Base-by-base conservation (phyloP, 2,797 vertebrate genomes). In the Sebastes alutus region DNA sequence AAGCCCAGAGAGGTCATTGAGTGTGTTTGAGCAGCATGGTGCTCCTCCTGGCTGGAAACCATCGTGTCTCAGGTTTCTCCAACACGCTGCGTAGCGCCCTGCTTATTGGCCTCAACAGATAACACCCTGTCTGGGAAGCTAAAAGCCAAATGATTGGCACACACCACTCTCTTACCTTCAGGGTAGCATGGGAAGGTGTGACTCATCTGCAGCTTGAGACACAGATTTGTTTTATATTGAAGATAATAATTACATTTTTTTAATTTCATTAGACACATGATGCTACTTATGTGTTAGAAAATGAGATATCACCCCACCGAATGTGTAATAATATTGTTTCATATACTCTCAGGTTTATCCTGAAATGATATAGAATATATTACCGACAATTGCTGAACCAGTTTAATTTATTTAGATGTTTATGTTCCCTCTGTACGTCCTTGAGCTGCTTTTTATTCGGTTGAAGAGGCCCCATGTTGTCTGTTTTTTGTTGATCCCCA, bases 31-130 rank as follows among this genome's bases (percentile, higher is more conserved):
- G 61, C 59, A 38, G 83, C 70, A 66, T 35, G 42, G 71, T 69
- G 72, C 80, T 72, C 81, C 80, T 85, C 74, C 72, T 72, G 77
- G 85, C 72, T 49, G 16, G 14, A 69, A 68, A 75, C 82, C 72
- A 55, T 29, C 1, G 2, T 10, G 75, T 78, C 75, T 93, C 79
- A 2, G 72, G 85, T 93, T 89, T 86, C 83, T 3, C 59, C 80
- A 58, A 72, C 70, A 35, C 18, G 81, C 67, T 82, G 71, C 65
- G 63, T 11, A 18, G 67, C 81, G 54, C 30, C 10, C 63, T 72
- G 70, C 80, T 10, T 10, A 49, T 83, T 63, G 78, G 77, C 78
- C 60, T 75, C 64, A n/a, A 42, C 71, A 63, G 84, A 83, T 77
- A 66, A 65, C 77, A 65, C 38, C 64, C 68, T 25, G 29, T 79